These are phyloP conservation scores for Acronicta leporina DNA, from an alignment of 2,888 invertebrate species.

Conservation along the genomic window DNA sequence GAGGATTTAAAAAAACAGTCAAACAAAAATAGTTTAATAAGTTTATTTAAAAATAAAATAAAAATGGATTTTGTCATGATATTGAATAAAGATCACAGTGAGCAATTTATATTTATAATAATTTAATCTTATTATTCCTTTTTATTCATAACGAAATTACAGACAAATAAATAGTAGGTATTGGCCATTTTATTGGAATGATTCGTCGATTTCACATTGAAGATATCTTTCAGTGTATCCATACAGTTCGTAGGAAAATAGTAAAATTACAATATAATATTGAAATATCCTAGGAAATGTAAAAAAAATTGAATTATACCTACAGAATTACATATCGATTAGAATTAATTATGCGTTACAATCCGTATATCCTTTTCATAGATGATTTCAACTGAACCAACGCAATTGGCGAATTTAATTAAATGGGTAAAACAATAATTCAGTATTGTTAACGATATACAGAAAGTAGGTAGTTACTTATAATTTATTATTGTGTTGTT, in stretches of 20 bases:
- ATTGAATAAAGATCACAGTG: constrained; percentile 68
- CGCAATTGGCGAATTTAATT: constrained; percentile 6
- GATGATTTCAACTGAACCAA: not conserved
- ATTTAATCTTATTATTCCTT: constrained; percentile 19
- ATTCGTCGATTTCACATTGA: not conserved
- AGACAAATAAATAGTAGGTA: not conserved
- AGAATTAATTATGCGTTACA: constrained; percentile 32
- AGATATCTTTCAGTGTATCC: not conserved
- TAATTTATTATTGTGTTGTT: not conserved
- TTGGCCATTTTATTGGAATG: not conserved
- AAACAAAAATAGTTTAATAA: constrained; percentile 41
- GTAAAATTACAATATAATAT: not conserved
- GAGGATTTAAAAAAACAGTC: constrained; percentile 7
- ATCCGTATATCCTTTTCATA: constrained; percentile 14
- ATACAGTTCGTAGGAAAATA: not conserved
- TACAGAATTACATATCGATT: constrained; percentile 14
- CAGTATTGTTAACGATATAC: constrained; percentile 19
- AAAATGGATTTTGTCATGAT: constrained; percentile 74
- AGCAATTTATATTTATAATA: constrained; percentile 22
- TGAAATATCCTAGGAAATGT: not conserved
- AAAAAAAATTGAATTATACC: no score
- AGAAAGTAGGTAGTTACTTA: not conserved
- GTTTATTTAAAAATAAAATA: constrained; percentile 66
- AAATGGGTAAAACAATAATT: constrained; percentile 8
- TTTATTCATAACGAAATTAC: not conserved